Evolutionary conservation across 2,888 invertebrate genomes (phyloP), one percentile per base, ranked within the genome.

Genomic region (Sialis fuliginosa): DNA sequence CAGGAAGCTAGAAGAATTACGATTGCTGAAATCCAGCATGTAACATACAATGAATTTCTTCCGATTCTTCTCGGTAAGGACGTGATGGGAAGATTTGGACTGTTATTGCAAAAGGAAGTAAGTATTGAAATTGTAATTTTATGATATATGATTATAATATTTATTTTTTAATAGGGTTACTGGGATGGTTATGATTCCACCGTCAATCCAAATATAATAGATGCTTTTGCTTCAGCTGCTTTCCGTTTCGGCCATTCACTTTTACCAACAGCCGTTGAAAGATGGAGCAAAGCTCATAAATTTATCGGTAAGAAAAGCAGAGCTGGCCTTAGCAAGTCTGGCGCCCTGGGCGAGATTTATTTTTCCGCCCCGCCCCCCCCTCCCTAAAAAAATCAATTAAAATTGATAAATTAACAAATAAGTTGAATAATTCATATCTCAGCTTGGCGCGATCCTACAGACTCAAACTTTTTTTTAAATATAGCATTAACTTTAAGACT

Each of bases 241-340:
- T 92, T 89, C 66, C 75, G 92, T 56, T 91, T 92, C 56, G 92
- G 91, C 1, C 92, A 92, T 62, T 91, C 91, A 0, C 66, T 92
- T 12, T 64, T 92, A 50, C 91, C 91, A 7, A 90, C 90, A 2
- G 87, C 88, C 30, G 84, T 91, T 5, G 91, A 92, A 64, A 75
- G 91, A 60, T 92, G 91, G 89, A 91, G 90, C 47, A 92, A 91
- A 67, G 89, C 88, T 30, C 91, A 92, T 62, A 91, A 91, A 67
- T 91, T 91, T 59, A 89, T 92, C 53, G 85, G 86, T 85, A 70
- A 69, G 56, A 33, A 54, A n/a, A n/a, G n/a, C n/a, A n/a, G n/a
- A n/a, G n/a, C n/a, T n/a, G n/a, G n/a, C n/a, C n/a, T n/a, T n/a
- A n/a, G n/a, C n/a, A n/a, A n/a, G n/a, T n/a, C n/a, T n/a, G n/a